Percentiles rank a stretch among this genome's conserved stretches.
These are phyloP conservation scores for Drosophila trichaetosa DNA, from an alignment of 2,888 invertebrate species.

Conservation along the genomic window DNA sequence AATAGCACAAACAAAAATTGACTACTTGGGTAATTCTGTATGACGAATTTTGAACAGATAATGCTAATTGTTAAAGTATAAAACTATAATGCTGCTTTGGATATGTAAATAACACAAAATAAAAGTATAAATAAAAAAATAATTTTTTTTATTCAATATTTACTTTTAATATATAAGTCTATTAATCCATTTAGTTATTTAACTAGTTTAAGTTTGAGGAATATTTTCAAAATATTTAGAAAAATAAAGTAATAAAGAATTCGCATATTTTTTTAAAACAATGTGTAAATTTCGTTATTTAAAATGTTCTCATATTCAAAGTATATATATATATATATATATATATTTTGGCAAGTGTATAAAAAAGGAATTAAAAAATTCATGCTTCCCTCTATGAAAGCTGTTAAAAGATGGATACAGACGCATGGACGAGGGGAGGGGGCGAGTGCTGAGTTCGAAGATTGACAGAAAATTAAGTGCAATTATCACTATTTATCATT, in stretches of 20 bases:
- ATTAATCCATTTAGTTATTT: neutral
- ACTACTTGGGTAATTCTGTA: no score
- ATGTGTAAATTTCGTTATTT: no score
- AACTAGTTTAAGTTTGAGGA: no score
- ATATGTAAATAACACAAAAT: neutral
- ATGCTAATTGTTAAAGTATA: neutral
- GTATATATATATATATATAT: neutral
- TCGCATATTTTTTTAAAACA: neutral
- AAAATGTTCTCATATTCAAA: neutral
- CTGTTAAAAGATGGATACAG: neutral
- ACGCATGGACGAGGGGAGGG: neutral
- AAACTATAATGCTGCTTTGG: neutral
- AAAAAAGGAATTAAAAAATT: neutral
- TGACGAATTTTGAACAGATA: neutral
- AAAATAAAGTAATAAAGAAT: neutral
- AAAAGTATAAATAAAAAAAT: neutral
- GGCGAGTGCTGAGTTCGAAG: neutral
- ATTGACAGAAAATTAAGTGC: conserved; percentile 13
- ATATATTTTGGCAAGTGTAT: neutral
- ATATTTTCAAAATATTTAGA: no score
- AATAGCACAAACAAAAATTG: no score
- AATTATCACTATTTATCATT: conserved; percentile 47
- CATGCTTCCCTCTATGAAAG: neutral
- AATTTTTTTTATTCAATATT: neutral
- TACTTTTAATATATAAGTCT: neutral